Base-by-base conservation (phyloP, 2,113 vertebrate species). In the Vidua chalybeata region DNA sequence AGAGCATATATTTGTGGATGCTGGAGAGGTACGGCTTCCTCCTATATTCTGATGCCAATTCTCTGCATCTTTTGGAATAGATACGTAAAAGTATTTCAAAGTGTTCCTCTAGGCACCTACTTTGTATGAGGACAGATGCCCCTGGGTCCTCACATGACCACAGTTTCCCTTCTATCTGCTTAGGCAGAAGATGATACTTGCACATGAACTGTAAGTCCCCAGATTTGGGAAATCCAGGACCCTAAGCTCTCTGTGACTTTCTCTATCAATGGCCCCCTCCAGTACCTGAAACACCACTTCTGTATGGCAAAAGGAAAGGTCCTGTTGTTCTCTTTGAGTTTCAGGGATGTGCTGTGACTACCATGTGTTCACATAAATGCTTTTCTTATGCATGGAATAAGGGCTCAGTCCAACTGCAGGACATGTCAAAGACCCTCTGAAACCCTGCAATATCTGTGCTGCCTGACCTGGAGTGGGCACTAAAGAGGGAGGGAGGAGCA, bases 211-310 rank as follows among this genome's bases (percentile, higher is more conserved):
- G 1, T 35, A 62, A 33, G 8, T 41, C 26, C 51, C 4, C 58
- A 68, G 43, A 56, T 46, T 48, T 41, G 62, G n/a, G 73, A 67
- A 66, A 54, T 62, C 28, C 28, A 84, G 55, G 22, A 86, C 31
- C 28, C 13, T 48, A 67, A 71, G 6, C 10, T 16, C 15, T 43
- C 58, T 56, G 30, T 2, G 6, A 83, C 30, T 79, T 76, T 90
- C 37, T 22, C 43, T 54, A 11, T 30, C 67, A 45, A 1, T 37
- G 0, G 6, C 3, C 13, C 0, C 20, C 20, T 2, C 9, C 13
- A 15, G 19, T 61, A n/a, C 37, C 41, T 64, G 45, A 82, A 87
- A 79, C 26, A 11, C 30, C 27, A 39, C 9, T 79, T 45, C 21
- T 4, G 1, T 21, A 27, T 68, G 41, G 30, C 83, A 81, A 46